A percentile compares a stretch with the other conserved stretches of the same genome.
Conservation (phyloP, 2,888 invertebrate species). For the Caenorhabditis imperialis region DNA sequence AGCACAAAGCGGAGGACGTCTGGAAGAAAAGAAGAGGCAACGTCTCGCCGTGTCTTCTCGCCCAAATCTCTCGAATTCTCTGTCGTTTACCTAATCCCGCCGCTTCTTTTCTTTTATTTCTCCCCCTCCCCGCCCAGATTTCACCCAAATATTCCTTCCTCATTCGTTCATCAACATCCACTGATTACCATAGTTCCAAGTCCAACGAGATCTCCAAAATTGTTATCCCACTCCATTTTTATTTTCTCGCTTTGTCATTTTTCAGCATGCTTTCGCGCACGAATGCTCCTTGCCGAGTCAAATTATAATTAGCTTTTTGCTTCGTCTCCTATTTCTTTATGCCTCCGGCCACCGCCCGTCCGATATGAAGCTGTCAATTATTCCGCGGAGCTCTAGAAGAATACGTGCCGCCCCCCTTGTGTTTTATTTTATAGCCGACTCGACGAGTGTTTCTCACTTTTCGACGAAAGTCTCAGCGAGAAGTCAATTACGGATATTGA, state of each 20-base stretch:
- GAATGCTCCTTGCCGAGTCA: slow-evolving; percentile 45
- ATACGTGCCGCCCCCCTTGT: slow-evolving; percentile 3
- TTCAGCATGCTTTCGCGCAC: slow-evolving; percentile 29
- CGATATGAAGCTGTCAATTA: slow-evolving; percentile 48
- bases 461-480: background rate
- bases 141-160: too few relatives aligned
- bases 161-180: too few relatives aligned
- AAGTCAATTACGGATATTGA: slow-evolving; percentile 35
- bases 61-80: slow-evolving; percentile 21
- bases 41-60: background rate
- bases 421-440: background rate
- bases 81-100: slow-evolving; percentile 33
- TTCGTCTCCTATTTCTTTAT: slow-evolving; percentile 49
- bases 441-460: background rate
- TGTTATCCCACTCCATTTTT: slow-evolving; percentile 4
- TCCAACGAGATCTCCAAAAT: too few relatives aligned
- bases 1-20: slow-evolving; percentile 11
- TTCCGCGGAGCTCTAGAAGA: slow-evolving; percentile 22
- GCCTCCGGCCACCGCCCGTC: too few relatives aligned
- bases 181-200: too few relatives aligned
- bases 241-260: background rate
- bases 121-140: background rate
- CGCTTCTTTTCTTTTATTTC: slow-evolving; percentile 6
- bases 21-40: slow-evolving; percentile 24
- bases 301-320: slow-evolving; percentile 54